These are phyloP conservation scores for Potamilus streckersoni DNA, from an alignment of 1,140 invertebrate genomes.

Conservation along the genomic window DNA sequence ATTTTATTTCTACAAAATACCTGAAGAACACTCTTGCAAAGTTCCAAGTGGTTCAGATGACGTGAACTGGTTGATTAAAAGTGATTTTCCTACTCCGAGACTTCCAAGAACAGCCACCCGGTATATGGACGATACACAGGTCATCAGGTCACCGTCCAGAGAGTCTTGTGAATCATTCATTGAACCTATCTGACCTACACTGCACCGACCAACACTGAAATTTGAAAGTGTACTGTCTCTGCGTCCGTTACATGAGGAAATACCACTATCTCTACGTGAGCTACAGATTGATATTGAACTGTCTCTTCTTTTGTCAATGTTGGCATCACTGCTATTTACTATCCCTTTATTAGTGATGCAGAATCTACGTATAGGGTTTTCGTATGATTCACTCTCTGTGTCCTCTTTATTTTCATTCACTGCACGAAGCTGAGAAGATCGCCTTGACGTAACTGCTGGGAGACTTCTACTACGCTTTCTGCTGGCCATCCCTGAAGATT, in stretches of 20 bases:
- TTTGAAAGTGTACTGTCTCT: slow-evolving; percentile 12
- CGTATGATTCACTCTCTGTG: neutral
- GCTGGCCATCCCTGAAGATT: no score
- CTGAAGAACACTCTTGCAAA: slow-evolving; percentile 73
- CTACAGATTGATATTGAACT: slow-evolving; percentile 19
- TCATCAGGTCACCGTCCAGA: slow-evolving; percentile 3
- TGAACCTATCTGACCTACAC: slow-evolving; percentile 5
- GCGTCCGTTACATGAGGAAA: slow-evolving; percentile 7
- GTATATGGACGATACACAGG: slow-evolving; percentile 67
- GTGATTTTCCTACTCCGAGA: slow-evolving; percentile 87
- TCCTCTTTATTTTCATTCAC: neutral
- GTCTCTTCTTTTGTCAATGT: slow-evolving; percentile 23
- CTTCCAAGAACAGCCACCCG: slow-evolving; percentile 87
- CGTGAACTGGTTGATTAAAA: slow-evolving; percentile 90
- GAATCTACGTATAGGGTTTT: slow-evolving; percentile 18
- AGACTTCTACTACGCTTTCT: slow-evolving; percentile 28
- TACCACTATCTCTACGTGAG: slow-evolving; percentile 20
- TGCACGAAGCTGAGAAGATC: neutral
- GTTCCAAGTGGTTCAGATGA: slow-evolving; percentile 94
- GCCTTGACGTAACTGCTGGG: slow-evolving; percentile 13
- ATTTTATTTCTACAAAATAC: no score
- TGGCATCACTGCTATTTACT: slow-evolving; percentile 22
- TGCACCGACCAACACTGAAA: slow-evolving; percentile 1
- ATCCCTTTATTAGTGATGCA: slow-evolving; percentile 33
- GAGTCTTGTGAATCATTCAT: slow-evolving; percentile 30